Conservation (phyloP, 1,140 invertebrate species). For the Lepidurus apus region DNA sequence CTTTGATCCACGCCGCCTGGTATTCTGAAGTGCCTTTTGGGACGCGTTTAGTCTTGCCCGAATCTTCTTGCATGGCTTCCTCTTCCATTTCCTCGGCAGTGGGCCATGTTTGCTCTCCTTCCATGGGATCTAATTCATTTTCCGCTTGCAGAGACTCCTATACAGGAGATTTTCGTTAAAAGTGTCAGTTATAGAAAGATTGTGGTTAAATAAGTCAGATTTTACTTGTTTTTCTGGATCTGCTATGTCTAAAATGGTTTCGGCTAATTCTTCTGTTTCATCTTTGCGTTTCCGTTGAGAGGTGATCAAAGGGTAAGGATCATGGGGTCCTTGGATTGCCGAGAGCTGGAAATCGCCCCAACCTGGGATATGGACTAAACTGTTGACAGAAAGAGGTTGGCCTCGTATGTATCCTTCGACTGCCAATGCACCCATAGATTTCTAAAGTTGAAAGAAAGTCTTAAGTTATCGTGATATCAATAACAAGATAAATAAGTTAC, state of each 20-base stretch:
- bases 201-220: not conserved
- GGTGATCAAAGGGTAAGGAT: slow-evolving; percentile 64
- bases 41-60: slow-evolving; percentile 62
- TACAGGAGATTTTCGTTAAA: slow-evolving; percentile 14
- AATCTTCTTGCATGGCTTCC: slow-evolving; percentile 50
- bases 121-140: slow-evolving; percentile 81
- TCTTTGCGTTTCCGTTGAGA: slow-evolving; percentile 41
- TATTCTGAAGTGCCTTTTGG: slow-evolving; percentile 94
- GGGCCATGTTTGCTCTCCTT: slow-evolving; percentile 94
- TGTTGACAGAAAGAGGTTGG: slow-evolving; percentile 73
- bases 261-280: slow-evolving; percentile 40
- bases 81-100: slow-evolving; percentile 78
- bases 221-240: slow-evolving; percentile 58
- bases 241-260: slow-evolving; percentile 51
- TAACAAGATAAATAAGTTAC: slow-evolving; percentile 25
- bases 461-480: not conserved
- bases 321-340: slow-evolving; percentile 63
- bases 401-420: slow-evolving; percentile 81
- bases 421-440: slow-evolving; percentile 63
- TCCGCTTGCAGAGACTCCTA: slow-evolving; percentile 70
- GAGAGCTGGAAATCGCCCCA: slow-evolving; percentile 89
- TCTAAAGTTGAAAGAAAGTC: slow-evolving; percentile 38
- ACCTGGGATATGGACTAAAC: slow-evolving; percentile 80
- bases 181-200: not conserved
- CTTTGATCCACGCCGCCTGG: slow-evolving; percentile 92